phyloP scores from a whole-genome alignment of 64 coral and sea anemone species.

The Pocillopora verrucosa region DNA sequence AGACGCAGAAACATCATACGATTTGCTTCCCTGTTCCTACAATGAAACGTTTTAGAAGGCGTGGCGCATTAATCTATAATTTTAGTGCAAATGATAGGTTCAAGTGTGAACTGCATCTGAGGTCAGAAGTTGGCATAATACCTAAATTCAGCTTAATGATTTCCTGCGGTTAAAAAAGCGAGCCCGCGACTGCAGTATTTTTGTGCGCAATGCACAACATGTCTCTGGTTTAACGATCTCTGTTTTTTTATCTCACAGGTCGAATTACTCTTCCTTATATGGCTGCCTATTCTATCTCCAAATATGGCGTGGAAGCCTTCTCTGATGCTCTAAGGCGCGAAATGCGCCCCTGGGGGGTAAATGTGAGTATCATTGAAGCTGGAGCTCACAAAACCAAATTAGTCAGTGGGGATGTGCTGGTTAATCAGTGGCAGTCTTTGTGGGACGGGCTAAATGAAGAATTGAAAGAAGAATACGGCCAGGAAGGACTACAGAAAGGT shows the following conservation, averaged over 20 bases:
- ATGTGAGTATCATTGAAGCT: conserved; percentile 52
- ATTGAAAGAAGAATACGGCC: conserved; percentile 35
- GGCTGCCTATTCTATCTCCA: conserved; percentile 34
- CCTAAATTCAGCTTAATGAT: too few relatives aligned
- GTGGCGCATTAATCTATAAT: too few relatives aligned
- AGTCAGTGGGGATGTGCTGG: background rate
- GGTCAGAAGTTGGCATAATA: too few relatives aligned
- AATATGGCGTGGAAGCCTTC: conserved; percentile 61
- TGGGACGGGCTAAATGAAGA: conserved; percentile 51
- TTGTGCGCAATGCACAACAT: background rate
- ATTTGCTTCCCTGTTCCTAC: too few relatives aligned
- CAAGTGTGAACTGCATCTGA: too few relatives aligned
- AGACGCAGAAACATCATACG: too few relatives aligned
- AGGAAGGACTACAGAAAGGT: conserved; percentile 37
- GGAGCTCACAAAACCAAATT: conserved; percentile 54
- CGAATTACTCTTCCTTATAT: conserved; percentile 21
- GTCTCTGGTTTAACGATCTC: background rate
- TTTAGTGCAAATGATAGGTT: too few relatives aligned
- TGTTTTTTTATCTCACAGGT: background rate
- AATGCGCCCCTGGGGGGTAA: conserved; percentile 47
- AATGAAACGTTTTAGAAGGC: too few relatives aligned
- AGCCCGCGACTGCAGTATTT: background rate
- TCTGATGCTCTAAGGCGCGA: conserved; percentile 59
- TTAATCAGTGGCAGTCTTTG: conserved; percentile 23
- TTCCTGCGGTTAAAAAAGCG: too few relatives aligned